Percentiles rank a stretch among this genome's conserved stretches.
phyloP scores from a whole-genome alignment of 2,888 invertebrate species.

The Cephus spinipes region DNA sequence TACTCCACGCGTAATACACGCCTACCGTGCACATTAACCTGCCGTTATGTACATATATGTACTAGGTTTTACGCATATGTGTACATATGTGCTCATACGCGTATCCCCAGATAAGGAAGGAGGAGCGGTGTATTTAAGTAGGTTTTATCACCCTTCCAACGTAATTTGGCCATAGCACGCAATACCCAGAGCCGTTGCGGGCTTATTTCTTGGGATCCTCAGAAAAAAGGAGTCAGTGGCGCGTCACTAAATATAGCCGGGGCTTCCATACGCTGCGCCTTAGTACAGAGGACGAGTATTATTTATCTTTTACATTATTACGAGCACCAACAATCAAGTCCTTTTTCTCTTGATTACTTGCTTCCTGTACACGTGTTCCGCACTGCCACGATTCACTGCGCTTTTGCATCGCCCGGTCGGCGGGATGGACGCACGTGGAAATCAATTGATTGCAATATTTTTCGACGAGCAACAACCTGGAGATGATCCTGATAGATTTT shows the following conservation, averaged over 20 bases:
- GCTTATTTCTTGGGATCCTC: neutral
- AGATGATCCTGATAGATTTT: neutral
- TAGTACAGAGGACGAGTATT: neutral
- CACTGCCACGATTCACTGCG: neutral
- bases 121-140: conserved; percentile 6
- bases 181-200: neutral
- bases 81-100: neutral
- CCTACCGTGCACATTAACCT: neutral
- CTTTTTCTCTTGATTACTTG: neutral
- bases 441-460: neutral
- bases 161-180: conserved; percentile 2
- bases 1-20: neutral
- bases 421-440: neutral
- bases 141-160: neutral
- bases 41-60: neutral
- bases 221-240: neutral
- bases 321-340: neutral
- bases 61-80: neutral
- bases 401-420: neutral
- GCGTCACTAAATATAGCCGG: neutral
- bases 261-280: neutral
- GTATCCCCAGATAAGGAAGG: neutral
- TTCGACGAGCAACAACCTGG: neutral
- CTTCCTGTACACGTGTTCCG: neutral
- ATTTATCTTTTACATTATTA: neutral